Conservation (phyloP, 2,797 vertebrate genomes). For the Chelidonichthys spinosus region DNA sequence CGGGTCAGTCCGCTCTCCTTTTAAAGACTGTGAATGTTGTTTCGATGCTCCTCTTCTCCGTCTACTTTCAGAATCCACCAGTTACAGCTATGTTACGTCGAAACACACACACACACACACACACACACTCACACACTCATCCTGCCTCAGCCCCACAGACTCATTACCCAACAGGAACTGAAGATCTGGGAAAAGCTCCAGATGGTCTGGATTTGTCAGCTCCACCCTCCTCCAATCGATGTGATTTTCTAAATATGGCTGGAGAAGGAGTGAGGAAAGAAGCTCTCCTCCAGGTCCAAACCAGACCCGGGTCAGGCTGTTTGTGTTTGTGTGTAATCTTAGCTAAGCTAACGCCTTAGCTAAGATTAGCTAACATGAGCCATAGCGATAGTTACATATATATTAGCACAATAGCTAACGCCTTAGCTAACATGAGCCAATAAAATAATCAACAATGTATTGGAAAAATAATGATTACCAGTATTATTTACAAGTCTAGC, state of each 20-base stretch:
- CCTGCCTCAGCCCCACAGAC: constrained; percentile 26
- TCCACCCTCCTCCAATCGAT: constrained; percentile 43
- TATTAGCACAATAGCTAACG: too few species aligned
- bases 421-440: too few species aligned
- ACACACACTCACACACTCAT: constrained; percentile 33
- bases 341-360: too few species aligned
- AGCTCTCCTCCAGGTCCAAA: constrained; percentile 25
- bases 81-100: too few species aligned
- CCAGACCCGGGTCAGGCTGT: constrained; percentile 23
- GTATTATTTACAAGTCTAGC: too few species aligned
- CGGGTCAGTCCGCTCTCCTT: constrained; percentile 63
- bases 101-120: too few species aligned
- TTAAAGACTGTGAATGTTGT: constrained; percentile 69
- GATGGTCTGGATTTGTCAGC: constrained; percentile 25
- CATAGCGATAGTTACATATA: too few species aligned
- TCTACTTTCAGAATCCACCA: not conserved
- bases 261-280: constrained; percentile 45
- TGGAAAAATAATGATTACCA: too few species aligned
- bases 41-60: constrained; percentile 12
- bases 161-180: constrained; percentile 70
- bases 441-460: too few species aligned
- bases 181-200: constrained; percentile 65
- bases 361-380: too few species aligned
- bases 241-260: constrained; percentile 71
- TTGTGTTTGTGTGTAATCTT: too few species aligned